Base-by-base conservation (phyloP, 2,797 vertebrate genomes). In the Pelochelys cantorii region DNA sequence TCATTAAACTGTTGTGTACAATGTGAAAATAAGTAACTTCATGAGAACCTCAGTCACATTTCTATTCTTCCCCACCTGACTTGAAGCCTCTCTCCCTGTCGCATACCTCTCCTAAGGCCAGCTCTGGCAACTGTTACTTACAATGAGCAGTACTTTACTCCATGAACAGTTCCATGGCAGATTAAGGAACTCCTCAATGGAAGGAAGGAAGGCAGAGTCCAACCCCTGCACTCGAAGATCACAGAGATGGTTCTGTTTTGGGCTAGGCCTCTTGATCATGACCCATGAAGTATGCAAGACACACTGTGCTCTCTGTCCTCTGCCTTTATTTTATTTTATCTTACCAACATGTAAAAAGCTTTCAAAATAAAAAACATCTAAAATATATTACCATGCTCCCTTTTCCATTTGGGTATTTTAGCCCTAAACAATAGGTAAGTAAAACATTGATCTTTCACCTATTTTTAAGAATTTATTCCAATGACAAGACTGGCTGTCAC, bases 281-380 rank as follows among this genome's bases (percentile, higher is more conserved):
- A 17, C 31, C 31, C 86, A 12, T 53, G 2, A 86, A n/a, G 2
- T 42, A 3, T 37, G 15, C 54, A 81, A 81, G 75, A 3, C 3
- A 23, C 87, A n/a, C 84, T 54, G 52, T 3, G 4, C 42, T 68
- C 54, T 79, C 6, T 88, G 1, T 79, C 9, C 17, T n/a, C 34
- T 68, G 42, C 42, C 42, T 48, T 48, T 48, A 8, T 48, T 48
- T 48, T 48, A 48, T 48, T 48, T 48, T 42, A 42, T 42, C 42
- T 42, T 48, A 48, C 34, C 56, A 83, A 83, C 75, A 54, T 2
- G 3, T 7, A 0, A 90, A 53, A 27, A 59, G 75, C 62, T 86
- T 79, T 1, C 4, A 0, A 11, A 79, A 60, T 27, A 57, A 57
- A 59, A 9, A 7, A 23, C 52, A 4, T 7, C 5, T 12, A 1